Percentiles rank a stretch among this genome's conserved stretches.
Conservation (phyloP, 2,888 invertebrate genomes). For the Cosmia pyralina region DNA sequence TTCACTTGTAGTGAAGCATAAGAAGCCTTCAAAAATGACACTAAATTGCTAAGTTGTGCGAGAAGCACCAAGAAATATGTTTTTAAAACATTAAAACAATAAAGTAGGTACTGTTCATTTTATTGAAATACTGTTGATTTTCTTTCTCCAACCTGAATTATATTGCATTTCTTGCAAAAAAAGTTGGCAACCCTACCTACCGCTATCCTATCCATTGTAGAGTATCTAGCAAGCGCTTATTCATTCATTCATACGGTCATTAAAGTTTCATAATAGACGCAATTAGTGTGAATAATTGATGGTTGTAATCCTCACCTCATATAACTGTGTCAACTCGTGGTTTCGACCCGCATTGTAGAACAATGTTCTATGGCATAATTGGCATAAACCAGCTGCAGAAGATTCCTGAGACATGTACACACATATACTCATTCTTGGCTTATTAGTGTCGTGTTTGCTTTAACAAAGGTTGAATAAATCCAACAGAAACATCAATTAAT, state of each 20-base stretch:
- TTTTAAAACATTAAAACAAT: too few species aligned
- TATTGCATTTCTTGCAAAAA: too few species aligned
- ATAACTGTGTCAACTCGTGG: conserved; percentile 22
- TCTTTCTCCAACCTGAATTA: too few species aligned
- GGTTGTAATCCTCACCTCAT: conserved; percentile 33
- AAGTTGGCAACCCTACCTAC: too few species aligned
- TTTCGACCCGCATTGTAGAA: conserved; percentile 4
- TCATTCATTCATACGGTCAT: conserved; percentile 35
- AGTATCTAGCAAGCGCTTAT: conserved; percentile 1
- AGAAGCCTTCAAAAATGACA: too few species aligned
- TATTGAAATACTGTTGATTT: too few species aligned
- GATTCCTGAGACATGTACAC: conserved; percentile 14
- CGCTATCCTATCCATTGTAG: not conserved
- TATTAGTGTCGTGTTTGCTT: conserved; percentile 14
- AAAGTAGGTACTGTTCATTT: too few species aligned
- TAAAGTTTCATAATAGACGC: conserved; percentile 40
- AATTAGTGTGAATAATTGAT: conserved; percentile 46
- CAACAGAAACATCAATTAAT: not conserved
- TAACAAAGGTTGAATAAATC: conserved; percentile 13
- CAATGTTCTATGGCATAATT: conserved; percentile 3
- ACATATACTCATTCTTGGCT: conserved; percentile 1
- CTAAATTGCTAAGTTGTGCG: too few species aligned
- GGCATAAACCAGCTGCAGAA: not conserved
- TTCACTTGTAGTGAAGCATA: too few species aligned
- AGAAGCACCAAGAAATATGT: too few species aligned